Percentiles rank a stretch among this genome's conserved stretches.
phyloP scores from a whole-genome alignment of 2,113 vertebrate species.

The Otolemur garnettii region DNA sequence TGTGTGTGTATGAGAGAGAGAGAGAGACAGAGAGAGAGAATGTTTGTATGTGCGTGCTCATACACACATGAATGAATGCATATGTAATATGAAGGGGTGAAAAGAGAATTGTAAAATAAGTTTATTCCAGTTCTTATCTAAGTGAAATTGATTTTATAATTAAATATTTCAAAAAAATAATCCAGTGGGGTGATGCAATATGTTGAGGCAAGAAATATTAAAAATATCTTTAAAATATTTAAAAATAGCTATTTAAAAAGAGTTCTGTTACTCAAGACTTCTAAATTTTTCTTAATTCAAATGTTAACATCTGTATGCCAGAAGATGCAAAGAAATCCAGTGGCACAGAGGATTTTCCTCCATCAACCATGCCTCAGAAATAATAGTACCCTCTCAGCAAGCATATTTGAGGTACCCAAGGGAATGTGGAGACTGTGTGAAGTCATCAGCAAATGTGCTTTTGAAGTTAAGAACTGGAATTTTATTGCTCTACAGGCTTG shows the following conservation, averaged over 20 bases:
- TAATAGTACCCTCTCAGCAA: neutral
- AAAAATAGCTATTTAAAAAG: neutral
- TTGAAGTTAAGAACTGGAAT: neutral
- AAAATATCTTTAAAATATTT: neutral
- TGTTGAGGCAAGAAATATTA: neutral
- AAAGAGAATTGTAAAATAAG: neutral
- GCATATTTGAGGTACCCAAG: no score
- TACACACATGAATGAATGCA: neutral
- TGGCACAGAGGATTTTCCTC: neutral
- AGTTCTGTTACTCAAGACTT: neutral
- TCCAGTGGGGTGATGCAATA: neutral
- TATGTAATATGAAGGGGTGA: neutral
- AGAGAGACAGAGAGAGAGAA: no score
- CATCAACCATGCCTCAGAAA: neutral
- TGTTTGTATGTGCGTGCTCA: neutral
- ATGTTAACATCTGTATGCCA: neutral
- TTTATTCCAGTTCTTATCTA: neutral
- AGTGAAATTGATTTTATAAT: constrained; percentile 5
- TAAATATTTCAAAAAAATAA: neutral
- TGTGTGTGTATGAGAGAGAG: neutral
- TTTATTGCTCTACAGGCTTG: neutral
- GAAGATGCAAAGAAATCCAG: neutral
- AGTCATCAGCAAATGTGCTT: neutral
- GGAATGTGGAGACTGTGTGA: neutral
- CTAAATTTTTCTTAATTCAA: neutral